Base-by-base conservation (phyloP, 2,888 invertebrate species). In the Cataglyphis livida region DNA sequence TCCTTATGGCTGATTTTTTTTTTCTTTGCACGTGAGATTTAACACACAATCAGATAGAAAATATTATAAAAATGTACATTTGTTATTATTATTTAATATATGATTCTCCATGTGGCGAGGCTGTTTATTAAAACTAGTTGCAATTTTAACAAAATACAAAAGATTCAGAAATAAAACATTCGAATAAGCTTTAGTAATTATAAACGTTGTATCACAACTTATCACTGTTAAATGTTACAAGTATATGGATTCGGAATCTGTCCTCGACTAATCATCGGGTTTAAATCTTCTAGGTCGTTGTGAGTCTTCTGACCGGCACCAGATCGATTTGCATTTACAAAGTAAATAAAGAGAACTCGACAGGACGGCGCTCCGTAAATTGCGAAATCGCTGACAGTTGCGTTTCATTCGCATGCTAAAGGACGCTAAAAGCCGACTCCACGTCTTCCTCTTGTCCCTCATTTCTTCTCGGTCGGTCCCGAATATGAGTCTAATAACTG, bases 291-390 rank as follows among this genome's bases (percentile, higher is more conserved):
- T 86, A 87, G 88, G 88, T 86, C 87, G 84, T 28, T 85, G 85
- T 68, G 83, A 54, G 35, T 54, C 61, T 73, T 70, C 51, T 51
- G 51, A 51, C n/a, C 62, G 10, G 9, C 38, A 62, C 18, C 66
- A 65, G 44, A 35, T 82, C 59, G 32, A 91, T 91, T 91, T 90
- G 89, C 91, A 91, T 91, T 88, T 88, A 87, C 87, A 85, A 88
- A 83, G 82, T 89, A 88, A 91, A 90, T 88, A 88, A 87, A 87
- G 64, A 79, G 32, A 73, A 70, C 51, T 61, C 61, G 65, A 41
- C 75, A 57, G 59, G n/a, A 68, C 48, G 68, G 66, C 84, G 83
- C 65, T 73, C 61, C 73, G 48, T 76, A 85, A 51, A 86, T 88
- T 84, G 65, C 85, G 88, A 86, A 83, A 88, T n/a, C 54, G 74